These are phyloP conservation scores for Diploscapter pachys DNA, from an alignment of 1,140 invertebrate genomes.

Conservation along the genomic window DNA sequence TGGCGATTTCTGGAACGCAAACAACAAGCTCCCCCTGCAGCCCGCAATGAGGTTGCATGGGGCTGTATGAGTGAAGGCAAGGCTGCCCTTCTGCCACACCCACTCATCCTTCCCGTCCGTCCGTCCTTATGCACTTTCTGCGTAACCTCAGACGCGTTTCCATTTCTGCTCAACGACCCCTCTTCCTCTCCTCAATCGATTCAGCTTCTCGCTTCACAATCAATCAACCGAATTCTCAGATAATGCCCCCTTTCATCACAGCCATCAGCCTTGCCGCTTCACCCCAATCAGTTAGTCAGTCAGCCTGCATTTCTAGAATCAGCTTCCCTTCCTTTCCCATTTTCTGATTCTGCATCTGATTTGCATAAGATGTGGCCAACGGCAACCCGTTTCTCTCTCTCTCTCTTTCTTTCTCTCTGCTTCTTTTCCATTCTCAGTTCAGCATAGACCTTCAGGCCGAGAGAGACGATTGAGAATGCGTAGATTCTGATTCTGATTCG, in stretches of 20 bases:
- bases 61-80: neutral
- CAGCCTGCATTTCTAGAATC: too few relatives aligned
- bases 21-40: conserved; percentile 6
- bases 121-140: too few relatives aligned
- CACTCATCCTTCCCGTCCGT: neutral
- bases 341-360: too few relatives aligned
- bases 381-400: too few relatives aligned
- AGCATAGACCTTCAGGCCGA: too few relatives aligned
- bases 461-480: too few relatives aligned
- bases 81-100: neutral
- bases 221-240: neutral
- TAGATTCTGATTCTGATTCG: too few relatives aligned
- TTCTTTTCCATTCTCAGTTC: too few relatives aligned
- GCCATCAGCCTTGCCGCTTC: neutral
- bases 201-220: neutral
- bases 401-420: too few relatives aligned
- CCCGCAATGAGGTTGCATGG: neutral
- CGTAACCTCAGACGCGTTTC: neutral
- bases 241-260: neutral
- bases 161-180: conserved; percentile 2
- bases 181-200: neutral
- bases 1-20: conserved; percentile 12
- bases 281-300: neutral
- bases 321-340: too few relatives aligned
- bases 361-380: too few relatives aligned